Evolutionary conservation across 2,113 vertebrate genomes (phyloP).

Genomic region (Argyrosomus japonicus): DNA sequence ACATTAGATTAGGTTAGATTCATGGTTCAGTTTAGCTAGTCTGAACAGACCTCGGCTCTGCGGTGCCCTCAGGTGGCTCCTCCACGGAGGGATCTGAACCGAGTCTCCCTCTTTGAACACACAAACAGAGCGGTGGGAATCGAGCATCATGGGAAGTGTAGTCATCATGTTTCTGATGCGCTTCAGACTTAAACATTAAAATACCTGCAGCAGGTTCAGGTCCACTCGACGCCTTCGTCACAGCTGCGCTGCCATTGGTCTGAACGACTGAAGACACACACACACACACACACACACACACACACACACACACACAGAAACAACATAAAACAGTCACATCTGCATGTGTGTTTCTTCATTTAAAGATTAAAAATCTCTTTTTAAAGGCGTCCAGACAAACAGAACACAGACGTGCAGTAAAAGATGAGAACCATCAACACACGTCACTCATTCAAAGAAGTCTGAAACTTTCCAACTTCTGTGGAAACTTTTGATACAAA

Average conservation of each 20-base stretch:
- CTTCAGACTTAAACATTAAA: not conserved
- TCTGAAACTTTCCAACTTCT: too few relatives aligned
- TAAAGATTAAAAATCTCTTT: too few relatives aligned
- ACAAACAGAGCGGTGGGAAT: not conserved
- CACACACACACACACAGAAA: not conserved
- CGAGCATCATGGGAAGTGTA: constrained; percentile 20
- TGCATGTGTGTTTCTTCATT: too few relatives aligned
- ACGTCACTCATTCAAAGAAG: too few relatives aligned
- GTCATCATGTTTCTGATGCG: not conserved
- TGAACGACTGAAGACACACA: constrained; percentile 16
- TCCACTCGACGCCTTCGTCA: not conserved
- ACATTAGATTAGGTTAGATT: too few relatives aligned
- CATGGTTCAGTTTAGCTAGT: too few relatives aligned
- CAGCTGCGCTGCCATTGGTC: constrained; percentile 23
- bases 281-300: constrained; percentile 9
- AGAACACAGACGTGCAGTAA: too few relatives aligned
- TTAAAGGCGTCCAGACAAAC: too few relatives aligned
- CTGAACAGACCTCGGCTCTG: constrained; percentile 31
- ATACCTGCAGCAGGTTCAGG: not conserved
- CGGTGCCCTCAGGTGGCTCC: constrained; percentile 68
- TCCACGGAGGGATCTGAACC: constrained; percentile 53
- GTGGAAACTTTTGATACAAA: too few relatives aligned
- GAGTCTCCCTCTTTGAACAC: not conserved
- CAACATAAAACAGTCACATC: too few relatives aligned
- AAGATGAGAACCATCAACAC: too few relatives aligned